Conservation (phyloP, 1,140 invertebrate species). For the Dolichoris vasculosae region DNA sequence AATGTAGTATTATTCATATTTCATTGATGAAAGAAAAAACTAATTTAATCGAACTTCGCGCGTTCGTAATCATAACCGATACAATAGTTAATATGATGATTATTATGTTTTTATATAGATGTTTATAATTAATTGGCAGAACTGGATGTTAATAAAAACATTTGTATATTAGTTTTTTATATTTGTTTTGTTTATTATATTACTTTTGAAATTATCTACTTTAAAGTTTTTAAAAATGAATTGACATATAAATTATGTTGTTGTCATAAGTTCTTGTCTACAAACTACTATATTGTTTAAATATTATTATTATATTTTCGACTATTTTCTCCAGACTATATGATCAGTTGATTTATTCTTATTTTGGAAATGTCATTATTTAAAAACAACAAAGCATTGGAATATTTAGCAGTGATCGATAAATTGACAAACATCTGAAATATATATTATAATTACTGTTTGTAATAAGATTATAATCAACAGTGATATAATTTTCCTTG, state of each 20-base stretch:
- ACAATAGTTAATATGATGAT: conserved; percentile 18
- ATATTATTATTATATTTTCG: too few relatives aligned
- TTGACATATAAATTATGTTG: background rate
- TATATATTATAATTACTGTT: too few relatives aligned
- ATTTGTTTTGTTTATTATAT: background rate
- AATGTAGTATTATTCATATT: conserved; percentile 34
- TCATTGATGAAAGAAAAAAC: conserved; percentile 43
- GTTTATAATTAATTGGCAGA: background rate
- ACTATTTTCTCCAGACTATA: too few relatives aligned
- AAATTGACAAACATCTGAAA: too few relatives aligned
- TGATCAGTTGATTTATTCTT: too few relatives aligned
- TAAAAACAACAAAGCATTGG: too few relatives aligned
- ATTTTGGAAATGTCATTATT: too few relatives aligned
- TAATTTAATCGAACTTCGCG: conserved; percentile 9
- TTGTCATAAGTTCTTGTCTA: background rate
- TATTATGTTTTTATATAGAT: conserved; percentile 35
- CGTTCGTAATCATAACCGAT: background rate
- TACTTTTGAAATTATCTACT: background rate
- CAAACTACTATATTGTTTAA: too few relatives aligned
- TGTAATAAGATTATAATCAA: too few relatives aligned
- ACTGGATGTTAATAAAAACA: conserved; percentile 3
- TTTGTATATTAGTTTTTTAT: background rate
- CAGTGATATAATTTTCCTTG: too few relatives aligned
- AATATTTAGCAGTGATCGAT: too few relatives aligned
- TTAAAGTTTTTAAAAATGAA: background rate